Evolutionary conservation across 2,113 vertebrate genomes (phyloP).

Genomic region (Natator depressus): DNA sequence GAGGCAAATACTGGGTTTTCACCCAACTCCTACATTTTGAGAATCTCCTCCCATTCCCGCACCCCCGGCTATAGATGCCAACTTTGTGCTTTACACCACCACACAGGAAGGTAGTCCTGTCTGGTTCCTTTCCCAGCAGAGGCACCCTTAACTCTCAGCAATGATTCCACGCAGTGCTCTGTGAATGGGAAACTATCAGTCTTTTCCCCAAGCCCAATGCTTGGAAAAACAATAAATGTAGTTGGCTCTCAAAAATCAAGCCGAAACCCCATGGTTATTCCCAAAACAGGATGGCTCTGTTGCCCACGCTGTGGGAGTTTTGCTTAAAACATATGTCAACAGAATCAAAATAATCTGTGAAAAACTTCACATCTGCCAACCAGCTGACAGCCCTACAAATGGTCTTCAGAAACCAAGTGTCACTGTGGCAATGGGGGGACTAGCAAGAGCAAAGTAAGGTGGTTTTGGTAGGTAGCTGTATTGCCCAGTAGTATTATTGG

Average conservation of each 20-base stretch:
- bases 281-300: background rate
- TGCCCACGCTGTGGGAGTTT: background rate
- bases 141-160: background rate
- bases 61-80: background rate
- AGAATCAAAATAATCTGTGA: background rate
- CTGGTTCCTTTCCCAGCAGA: background rate
- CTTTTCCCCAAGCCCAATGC: background rate
- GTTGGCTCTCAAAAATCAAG: accelerated
- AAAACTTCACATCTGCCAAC: background rate
- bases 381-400: background rate
- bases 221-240: accelerated
- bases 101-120: background rate
- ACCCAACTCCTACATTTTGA: background rate
- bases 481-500: accelerated
- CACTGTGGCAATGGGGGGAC: accelerated
- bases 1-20: background rate
- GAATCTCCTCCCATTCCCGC: background rate
- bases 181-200: background rate
- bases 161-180: background rate
- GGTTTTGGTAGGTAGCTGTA: background rate
- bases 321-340: background rate
- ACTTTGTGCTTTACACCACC: background rate
- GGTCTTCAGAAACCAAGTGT: accelerated
- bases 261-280: background rate
- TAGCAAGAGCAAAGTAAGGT: background rate